Evolutionary conservation across 2,113 vertebrate species (phyloP).

Genomic region (Misgurnus mizolepis): DNA sequence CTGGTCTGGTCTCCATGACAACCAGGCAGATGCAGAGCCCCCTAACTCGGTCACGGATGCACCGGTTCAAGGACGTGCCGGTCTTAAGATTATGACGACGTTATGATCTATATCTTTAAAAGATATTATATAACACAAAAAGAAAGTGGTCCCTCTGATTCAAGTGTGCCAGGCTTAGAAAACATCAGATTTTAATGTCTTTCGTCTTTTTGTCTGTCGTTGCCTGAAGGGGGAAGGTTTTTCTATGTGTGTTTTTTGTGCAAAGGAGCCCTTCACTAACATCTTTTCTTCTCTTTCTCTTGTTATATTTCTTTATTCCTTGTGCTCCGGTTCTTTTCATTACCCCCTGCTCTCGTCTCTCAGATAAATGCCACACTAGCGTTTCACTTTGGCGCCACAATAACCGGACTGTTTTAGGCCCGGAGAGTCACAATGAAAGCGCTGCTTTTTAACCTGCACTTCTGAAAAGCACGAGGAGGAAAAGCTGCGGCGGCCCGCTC

Average conservation of each 20-base stretch:
- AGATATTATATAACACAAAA: constrained; percentile 42
- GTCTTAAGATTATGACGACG: constrained; percentile 28
- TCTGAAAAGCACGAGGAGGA: constrained; percentile 67
- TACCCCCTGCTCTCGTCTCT: constrained; percentile 59
- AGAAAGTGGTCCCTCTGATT: constrained; percentile 65
- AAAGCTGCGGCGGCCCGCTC: constrained; percentile 62
- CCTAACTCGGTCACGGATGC: background rate
- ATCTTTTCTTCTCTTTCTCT: constrained; percentile 77
- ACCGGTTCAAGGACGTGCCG: constrained; percentile 28
- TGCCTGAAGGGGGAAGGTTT: constrained; percentile 64
- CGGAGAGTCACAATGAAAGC: constrained; percentile 64
- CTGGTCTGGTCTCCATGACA: constrained; percentile 55
- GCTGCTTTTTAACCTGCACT: constrained; percentile 76
- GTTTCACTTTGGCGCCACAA: constrained; percentile 73
- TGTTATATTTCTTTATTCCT: constrained; percentile 81
- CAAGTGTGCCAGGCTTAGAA: constrained; percentile 67
- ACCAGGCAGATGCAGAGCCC: constrained; percentile 47
- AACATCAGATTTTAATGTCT: constrained; percentile 67
- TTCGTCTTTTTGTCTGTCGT: constrained; percentile 68
- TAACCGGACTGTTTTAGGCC: constrained; percentile 74
- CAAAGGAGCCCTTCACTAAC: constrained; percentile 72
- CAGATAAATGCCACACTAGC: constrained; percentile 80
- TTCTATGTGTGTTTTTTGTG: constrained; percentile 60
- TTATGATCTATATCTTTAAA: constrained; percentile 26
- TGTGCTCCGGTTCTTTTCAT: constrained; percentile 62